Percentiles rank a stretch among this genome's conserved stretches.
Evolutionary conservation across 2,113 vertebrate species (phyloP).

Genomic region (Hippocampus barbouri): DNA sequence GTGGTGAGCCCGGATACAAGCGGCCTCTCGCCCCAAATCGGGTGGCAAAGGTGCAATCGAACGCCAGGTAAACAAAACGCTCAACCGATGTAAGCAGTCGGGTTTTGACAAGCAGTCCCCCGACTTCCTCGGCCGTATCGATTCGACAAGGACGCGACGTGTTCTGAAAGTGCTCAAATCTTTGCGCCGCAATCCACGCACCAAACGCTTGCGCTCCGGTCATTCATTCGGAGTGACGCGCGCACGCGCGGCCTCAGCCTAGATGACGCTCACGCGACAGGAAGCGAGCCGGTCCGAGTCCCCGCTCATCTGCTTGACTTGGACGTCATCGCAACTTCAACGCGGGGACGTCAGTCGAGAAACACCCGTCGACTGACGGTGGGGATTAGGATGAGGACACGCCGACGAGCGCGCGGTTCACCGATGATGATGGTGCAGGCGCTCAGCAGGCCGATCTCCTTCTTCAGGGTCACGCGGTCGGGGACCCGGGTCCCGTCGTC

Average conservation of each 20-base stretch:
- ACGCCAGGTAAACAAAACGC: too few species aligned
- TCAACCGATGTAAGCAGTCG: too few species aligned
- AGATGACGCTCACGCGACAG: background rate
- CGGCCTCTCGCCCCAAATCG: too few species aligned
- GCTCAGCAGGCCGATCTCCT: conserved; percentile 84
- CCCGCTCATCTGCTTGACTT: too few species aligned
- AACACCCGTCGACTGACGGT: background rate
- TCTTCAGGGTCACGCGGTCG: conserved; percentile 81
- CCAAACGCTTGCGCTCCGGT: background rate
- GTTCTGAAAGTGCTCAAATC: background rate
- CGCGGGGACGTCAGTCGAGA: background rate
- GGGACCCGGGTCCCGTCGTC: conserved; percentile 41
- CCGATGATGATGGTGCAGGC: conserved; percentile 88
- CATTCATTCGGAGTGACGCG: background rate
- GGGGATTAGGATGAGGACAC: background rate
- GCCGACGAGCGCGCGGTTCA: conserved; percentile 47
- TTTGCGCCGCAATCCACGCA: background rate
- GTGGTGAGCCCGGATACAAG: too few species aligned
- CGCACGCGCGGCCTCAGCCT: background rate
- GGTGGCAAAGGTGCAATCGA: too few species aligned
- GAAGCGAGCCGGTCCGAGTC: background rate
- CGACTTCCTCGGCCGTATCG: too few species aligned
- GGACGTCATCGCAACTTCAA: background rate
- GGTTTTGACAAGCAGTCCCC: too few species aligned
- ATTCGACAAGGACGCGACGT: too few species aligned